A percentile compares a stretch with the other conserved stretches of the same genome.
Evolutionary conservation across 2,797 vertebrate genomes (phyloP).

Genomic region (Sciurus carolinensis): DNA sequence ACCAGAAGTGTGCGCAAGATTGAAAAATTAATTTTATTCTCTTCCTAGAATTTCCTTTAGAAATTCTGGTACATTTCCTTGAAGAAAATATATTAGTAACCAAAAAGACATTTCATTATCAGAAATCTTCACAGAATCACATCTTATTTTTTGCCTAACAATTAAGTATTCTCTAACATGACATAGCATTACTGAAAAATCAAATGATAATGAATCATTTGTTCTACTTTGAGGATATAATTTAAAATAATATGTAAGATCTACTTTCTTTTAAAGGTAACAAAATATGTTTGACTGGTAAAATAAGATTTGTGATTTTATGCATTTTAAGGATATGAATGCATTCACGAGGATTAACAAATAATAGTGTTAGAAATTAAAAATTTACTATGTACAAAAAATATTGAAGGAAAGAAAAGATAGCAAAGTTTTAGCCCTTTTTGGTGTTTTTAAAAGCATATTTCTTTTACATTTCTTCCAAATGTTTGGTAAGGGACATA

Average conservation of each 20-base stretch:
- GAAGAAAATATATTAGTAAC: constrained; percentile 31
- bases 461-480: neutral
- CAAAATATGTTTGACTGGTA: neutral
- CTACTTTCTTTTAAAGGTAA: neutral
- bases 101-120: neutral
- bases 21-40: constrained; percentile 42
- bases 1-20: neutral
- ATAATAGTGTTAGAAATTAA: neutral
- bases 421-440: neutral
- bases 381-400: constrained; percentile 18
- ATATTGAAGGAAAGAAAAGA: neutral
- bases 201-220: constrained; percentile 42
- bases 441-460: neutral
- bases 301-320: constrained; percentile 36
- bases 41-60: neutral
- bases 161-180: constrained; percentile 17
- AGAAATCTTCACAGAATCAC: neutral
- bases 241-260: constrained; percentile 21
- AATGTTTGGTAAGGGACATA: neutral
- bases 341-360: constrained; percentile 1
- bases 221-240: neutral
- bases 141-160: constrained; percentile 19
- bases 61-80: constrained; percentile 25
- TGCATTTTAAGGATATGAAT: neutral
- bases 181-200: neutral